Percentiles rank a stretch among this genome's conserved stretches.
phyloP scores from a whole-genome alignment of 1,140 invertebrate genomes.

The Zaprionus ghesquierei region DNA sequence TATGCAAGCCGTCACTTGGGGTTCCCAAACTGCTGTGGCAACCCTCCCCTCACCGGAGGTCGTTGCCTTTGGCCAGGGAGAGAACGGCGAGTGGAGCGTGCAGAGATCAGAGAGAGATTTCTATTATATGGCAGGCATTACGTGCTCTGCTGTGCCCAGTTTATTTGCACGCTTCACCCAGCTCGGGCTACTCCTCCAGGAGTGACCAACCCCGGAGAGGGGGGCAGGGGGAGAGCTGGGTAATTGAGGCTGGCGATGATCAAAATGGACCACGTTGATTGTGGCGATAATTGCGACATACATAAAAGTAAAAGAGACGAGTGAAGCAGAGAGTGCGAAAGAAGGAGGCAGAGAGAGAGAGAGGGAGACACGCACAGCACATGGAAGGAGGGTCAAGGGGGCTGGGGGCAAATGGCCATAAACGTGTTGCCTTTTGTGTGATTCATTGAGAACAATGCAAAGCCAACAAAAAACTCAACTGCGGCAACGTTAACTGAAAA shows the following conservation, averaged over 20 bases:
- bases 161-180: conserved; percentile 10
- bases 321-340: not conserved
- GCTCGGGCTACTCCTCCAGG: not conserved
- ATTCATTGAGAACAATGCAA: conserved; percentile 75
- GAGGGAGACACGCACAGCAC: conserved; percentile 1
- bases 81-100: not conserved
- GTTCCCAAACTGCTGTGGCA: not conserved
- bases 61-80: conserved; percentile 21
- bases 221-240: conserved; percentile 9
- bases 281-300: conserved; percentile 74
- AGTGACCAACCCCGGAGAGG: not conserved
- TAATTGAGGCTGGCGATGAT: conserved; percentile 73
- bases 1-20: conserved; percentile 16
- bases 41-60: conserved; percentile 2
- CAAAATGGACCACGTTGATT: conserved; percentile 77
- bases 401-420: conserved; percentile 28
- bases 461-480: conserved; percentile 37
- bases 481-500: conserved; percentile 35
- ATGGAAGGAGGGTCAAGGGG: not conserved
- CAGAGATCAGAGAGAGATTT: conserved; percentile 48
- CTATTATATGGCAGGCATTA: conserved; percentile 57
- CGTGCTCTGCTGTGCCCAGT: conserved; percentile 13
- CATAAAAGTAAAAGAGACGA: conserved; percentile 32
- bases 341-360: not conserved
- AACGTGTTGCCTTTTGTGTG: conserved; percentile 60